Percentiles rank a stretch among this genome's conserved stretches.
phyloP scores from a whole-genome alignment of 2,797 vertebrate genomes.

The Nasua narica region DNA sequence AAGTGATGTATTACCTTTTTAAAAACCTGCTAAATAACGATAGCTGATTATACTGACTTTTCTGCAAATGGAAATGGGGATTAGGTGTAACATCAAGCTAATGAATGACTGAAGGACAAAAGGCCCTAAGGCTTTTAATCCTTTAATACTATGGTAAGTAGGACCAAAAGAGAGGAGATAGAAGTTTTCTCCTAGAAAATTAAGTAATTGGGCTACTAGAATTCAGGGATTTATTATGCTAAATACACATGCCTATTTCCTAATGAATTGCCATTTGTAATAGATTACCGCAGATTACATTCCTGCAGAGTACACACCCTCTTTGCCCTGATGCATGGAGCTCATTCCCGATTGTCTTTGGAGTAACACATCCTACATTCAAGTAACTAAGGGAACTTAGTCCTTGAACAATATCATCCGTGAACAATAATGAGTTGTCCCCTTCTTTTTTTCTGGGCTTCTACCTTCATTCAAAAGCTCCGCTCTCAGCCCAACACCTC shows the following conservation, averaged over 20 bases:
- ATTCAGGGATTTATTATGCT: conserved; percentile 63
- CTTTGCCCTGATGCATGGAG: neutral
- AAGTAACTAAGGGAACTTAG: neutral
- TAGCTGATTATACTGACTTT: neutral
- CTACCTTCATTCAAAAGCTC: conserved; percentile 15
- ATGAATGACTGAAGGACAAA: conserved; percentile 62
- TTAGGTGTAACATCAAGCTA: conserved; percentile 37
- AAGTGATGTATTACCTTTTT: neutral
- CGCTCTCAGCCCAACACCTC: neutral
- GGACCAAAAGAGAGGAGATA: conserved; percentile 57
- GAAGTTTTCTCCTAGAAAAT: conserved; percentile 66
- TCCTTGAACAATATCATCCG: neutral
- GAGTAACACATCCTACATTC: neutral
- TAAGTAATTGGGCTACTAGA: conserved; percentile 67
- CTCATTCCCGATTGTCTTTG: neutral
- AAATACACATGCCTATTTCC: conserved; percentile 62
- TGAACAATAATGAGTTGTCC: neutral
- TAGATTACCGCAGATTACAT: conserved; percentile 44
- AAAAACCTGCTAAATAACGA: conserved; percentile 10
- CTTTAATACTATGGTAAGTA: conserved; percentile 59
- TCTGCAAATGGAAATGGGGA: conserved; percentile 23
- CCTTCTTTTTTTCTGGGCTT: neutral
- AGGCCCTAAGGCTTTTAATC: conserved; percentile 47
- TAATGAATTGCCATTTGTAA: conserved; percentile 53
- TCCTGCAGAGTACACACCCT: neutral